These are phyloP conservation scores for Melitaea cinxia DNA, from an alignment of 1,140 invertebrate species.

Conservation along the genomic window DNA sequence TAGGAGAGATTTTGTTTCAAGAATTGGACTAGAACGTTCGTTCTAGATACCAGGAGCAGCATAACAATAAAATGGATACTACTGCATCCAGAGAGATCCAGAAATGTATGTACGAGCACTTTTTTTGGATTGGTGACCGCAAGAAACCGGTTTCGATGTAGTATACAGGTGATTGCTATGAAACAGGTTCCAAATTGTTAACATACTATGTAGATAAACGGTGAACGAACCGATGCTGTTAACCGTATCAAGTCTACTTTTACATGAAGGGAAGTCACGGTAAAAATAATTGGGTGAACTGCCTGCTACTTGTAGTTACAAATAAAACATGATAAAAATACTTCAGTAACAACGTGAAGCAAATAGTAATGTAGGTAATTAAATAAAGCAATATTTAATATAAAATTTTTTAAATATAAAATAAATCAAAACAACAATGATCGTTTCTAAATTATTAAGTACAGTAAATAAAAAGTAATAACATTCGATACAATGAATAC, in stretches of 20 bases:
- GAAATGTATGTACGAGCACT: conserved; percentile 53
- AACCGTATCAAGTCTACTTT: conserved; percentile 48
- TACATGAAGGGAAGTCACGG: conserved; percentile 35
- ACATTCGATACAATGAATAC: too few relatives aligned
- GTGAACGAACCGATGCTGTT: conserved; percentile 41
- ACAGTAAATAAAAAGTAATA: too few relatives aligned
- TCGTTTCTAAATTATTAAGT: too few relatives aligned
- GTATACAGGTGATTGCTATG: conserved; percentile 63
- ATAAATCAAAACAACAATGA: too few relatives aligned
- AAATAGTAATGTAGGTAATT: too few relatives aligned
- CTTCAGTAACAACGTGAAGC: neutral
- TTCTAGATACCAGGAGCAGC: too few relatives aligned
- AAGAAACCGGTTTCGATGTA: conserved; percentile 56
- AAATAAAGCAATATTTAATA: too few relatives aligned
- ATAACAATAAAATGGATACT: conserved; percentile 24
- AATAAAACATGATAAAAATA: neutral
- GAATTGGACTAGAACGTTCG: too few relatives aligned
- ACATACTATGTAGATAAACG: conserved; percentile 45
- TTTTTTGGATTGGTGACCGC: conserved; percentile 60
- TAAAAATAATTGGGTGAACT: neutral
- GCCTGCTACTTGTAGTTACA: neutral
- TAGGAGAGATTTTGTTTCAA: too few relatives aligned
- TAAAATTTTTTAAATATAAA: too few relatives aligned
- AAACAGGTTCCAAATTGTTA: conserved; percentile 65
- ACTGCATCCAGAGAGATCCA: conserved; percentile 30